Percentiles rank a stretch among this genome's conserved stretches.
phyloP scores from a whole-genome alignment of 1,140 invertebrate species.

The Drosophila mayri region DNA sequence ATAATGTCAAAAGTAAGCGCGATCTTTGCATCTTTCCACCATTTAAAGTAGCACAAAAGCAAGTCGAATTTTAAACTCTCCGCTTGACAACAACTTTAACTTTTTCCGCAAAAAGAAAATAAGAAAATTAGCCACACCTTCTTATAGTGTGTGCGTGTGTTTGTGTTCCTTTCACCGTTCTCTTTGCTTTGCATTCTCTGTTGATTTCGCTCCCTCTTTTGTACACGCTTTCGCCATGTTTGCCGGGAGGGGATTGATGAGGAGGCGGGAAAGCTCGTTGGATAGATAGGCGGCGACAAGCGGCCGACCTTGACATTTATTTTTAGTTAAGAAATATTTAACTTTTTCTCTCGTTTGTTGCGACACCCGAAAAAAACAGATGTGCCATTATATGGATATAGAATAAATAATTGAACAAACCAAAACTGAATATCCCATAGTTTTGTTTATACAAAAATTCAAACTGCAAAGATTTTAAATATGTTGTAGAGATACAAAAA shows the following conservation, averaged over 20 bases:
- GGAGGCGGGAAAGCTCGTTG: background rate
- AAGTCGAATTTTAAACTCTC: slow-evolving; percentile 20
- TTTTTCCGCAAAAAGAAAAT: slow-evolving; percentile 41
- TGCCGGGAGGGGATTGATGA: background rate
- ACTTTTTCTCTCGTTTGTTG: slow-evolving; percentile 64
- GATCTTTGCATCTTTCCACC: slow-evolving; percentile 18
- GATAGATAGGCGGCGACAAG: slow-evolving; percentile 39
- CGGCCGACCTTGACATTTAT: slow-evolving; percentile 81
- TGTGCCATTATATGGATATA: slow-evolving; percentile 23
- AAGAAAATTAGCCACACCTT: slow-evolving; percentile 64
- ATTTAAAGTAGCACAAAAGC: slow-evolving; percentile 17
- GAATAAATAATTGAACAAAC: slow-evolving; percentile 26
- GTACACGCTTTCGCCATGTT: slow-evolving; percentile 22
- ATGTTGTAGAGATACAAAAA: no score
- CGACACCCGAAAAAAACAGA: slow-evolving; percentile 32
- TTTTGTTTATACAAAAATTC: slow-evolving; percentile 18
- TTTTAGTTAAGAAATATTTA: slow-evolving; percentile 74
- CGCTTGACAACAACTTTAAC: slow-evolving; percentile 34
- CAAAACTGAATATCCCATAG: slow-evolving; percentile 34
- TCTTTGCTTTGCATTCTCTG: slow-evolving; percentile 14
- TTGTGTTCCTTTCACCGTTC: slow-evolving; percentile 7
- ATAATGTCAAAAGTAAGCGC: slow-evolving; percentile 46
- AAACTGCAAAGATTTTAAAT: background rate
- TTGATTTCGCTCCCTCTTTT: slow-evolving; percentile 29
- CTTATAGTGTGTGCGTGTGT: slow-evolving; percentile 4